Conservation (phyloP, 2,797 vertebrate species). For the Lagorchestes hirsutus region DNA sequence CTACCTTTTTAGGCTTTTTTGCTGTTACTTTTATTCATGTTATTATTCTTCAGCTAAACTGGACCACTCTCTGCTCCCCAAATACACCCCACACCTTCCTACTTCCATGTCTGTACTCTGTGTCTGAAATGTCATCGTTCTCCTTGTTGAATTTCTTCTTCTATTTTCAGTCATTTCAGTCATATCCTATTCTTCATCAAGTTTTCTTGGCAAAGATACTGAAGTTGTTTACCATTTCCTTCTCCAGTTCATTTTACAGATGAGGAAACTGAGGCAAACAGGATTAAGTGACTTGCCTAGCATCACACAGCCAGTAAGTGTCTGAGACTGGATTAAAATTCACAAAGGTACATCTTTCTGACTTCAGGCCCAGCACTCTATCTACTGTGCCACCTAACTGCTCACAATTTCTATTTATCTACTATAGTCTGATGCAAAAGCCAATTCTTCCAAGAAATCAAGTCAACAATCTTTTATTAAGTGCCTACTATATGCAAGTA, state of each 20-base stretch:
- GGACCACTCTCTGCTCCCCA: background rate
- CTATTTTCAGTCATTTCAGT: background rate
- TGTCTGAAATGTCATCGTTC: background rate
- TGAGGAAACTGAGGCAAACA: background rate
- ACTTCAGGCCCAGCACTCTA: background rate
- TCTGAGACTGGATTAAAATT: background rate
- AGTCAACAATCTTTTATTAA: no score
- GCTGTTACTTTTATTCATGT: background rate
- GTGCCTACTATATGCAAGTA: no score
- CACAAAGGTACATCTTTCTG: background rate
- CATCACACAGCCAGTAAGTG: background rate
- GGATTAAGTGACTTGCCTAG: background rate
- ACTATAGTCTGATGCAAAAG: no score
- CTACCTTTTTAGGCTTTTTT: background rate
- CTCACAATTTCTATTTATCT: no score
- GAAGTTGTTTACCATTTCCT: background rate
- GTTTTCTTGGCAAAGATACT: background rate
- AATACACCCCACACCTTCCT: background rate
- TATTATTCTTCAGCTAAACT: background rate
- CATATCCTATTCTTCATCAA: background rate
- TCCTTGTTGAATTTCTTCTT: background rate
- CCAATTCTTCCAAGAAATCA: no score
- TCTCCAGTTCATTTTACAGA: background rate
- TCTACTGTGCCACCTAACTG: background rate
- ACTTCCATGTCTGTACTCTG: background rate